These are phyloP conservation scores for Xanthia icteritia DNA, from an alignment of 2,888 invertebrate genomes.

Conservation along the genomic window DNA sequence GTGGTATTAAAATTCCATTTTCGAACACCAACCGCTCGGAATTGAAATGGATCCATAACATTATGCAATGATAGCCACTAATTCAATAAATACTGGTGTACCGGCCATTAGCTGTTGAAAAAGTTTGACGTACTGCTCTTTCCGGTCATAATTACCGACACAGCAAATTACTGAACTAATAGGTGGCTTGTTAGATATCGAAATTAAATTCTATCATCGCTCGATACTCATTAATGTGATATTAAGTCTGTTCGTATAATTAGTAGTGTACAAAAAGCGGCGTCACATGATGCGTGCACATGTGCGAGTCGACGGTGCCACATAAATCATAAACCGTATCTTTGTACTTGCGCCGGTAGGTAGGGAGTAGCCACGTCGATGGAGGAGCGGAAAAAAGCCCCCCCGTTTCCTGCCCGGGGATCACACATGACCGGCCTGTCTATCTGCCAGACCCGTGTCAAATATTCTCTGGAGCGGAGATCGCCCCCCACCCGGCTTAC, in stretches of 20 bases:
- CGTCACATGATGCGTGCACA: conserved; percentile 86
- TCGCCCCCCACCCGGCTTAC: conserved; percentile 82
- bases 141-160: conserved; percentile 67
- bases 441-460: conserved; percentile 91
- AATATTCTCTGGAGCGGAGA: conserved; percentile 91
- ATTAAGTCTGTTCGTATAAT: conserved; percentile 78
- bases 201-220: conserved; percentile 75
- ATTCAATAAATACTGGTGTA: conserved; percentile 74
- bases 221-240: conserved; percentile 79
- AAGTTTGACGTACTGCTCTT: conserved; percentile 63
- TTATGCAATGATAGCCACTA: conserved; percentile 75
- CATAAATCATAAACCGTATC: conserved; percentile 89
- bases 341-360: conserved; percentile 82
- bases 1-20: conserved; percentile 89
- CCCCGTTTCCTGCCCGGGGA: conserved; percentile 89
- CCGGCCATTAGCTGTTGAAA: conserved; percentile 58
- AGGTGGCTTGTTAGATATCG: conserved; percentile 64
- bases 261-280: conserved; percentile 81
- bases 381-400: conserved; percentile 88
- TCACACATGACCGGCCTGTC: conserved; percentile 91
- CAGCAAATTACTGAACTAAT: conserved; percentile 72
- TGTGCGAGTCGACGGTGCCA: conserved; percentile 83
- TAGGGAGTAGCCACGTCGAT: conserved; percentile 86
- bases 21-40: conserved; percentile 79
- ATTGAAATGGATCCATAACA: conserved; percentile 82